Evolutionary conservation across 92 coral and sea anemone genomes (phyloP).

Genomic region (Palythoa grandiflora): DNA sequence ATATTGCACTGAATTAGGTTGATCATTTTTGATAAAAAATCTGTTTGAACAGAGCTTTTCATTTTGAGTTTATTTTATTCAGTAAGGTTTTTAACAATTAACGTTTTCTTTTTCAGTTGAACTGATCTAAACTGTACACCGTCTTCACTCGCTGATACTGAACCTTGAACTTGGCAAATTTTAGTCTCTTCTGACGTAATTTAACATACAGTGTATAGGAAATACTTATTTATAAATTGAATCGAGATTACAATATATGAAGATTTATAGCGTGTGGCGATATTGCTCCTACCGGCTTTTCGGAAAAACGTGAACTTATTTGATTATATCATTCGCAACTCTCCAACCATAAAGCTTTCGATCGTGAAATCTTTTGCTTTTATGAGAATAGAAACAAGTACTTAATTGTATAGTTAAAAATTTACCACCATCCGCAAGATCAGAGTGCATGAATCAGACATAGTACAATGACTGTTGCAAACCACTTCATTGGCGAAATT

Average conservation of each 20-base stretch:
- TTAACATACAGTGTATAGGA: too few species aligned
- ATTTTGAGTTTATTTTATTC: too few species aligned
- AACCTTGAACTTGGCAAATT: neutral
- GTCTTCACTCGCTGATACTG: neutral
- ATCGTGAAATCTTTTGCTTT: neutral
- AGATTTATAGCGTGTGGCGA: neutral
- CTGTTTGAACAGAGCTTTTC: too few species aligned
- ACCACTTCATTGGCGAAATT: neutral
- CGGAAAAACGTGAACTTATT: constrained; percentile 1
- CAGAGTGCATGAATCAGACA: neutral
- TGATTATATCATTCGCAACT: neutral
- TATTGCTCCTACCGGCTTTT: constrained; percentile 28
- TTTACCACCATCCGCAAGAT: neutral
- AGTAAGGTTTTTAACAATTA: too few species aligned
- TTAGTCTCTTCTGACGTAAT: neutral
- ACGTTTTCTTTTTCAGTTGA: neutral
- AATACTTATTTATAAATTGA: neutral
- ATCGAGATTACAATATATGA: neutral
- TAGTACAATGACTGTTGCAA: neutral
- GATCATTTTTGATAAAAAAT: too few species aligned
- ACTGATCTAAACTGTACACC: neutral
- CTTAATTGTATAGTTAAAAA: neutral
- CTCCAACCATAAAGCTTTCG: neutral
- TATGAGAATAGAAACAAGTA: neutral
- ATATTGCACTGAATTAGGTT: too few species aligned